phyloP scores from a whole-genome alignment of 35 echinoderm and acorn worm species.

The Heliocidaris erythrogramma region DNA sequence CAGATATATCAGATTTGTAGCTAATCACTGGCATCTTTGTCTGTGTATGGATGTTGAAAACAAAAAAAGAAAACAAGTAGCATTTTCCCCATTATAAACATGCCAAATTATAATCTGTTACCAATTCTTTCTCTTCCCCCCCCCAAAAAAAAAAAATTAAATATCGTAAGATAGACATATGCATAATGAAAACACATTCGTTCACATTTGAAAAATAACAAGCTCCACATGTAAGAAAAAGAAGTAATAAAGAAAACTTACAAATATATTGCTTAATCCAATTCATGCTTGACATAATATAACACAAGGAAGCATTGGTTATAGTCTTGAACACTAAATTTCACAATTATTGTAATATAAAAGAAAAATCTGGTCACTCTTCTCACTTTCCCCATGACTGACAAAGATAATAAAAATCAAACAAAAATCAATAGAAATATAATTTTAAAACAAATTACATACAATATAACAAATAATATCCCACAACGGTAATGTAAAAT shows the following conservation, averaged over 20 bases:
- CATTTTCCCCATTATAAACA: neutral
- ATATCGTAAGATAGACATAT: too few relatives aligned
- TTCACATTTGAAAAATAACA: neutral
- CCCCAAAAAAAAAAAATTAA: too few relatives aligned
- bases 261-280: neutral
- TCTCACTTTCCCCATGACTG: neutral
- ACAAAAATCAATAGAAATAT: neutral
- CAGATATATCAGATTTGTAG: too few relatives aligned
- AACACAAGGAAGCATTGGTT: neutral
- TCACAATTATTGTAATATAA: neutral
- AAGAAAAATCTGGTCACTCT: neutral
- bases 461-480: too few relatives aligned
- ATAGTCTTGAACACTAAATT: neutral
- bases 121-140: neutral
- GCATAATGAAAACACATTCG: neutral
- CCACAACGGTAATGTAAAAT: too few relatives aligned
- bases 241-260: neutral
- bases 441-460: too few relatives aligned
- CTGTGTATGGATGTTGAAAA: too few relatives aligned
- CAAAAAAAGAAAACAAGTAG: too few relatives aligned
- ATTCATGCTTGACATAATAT: neutral
- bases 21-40: too few relatives aligned
- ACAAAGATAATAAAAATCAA: neutral
- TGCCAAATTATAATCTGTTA: neutral
- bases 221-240: neutral